These are phyloP conservation scores for Saxicola maurus DNA, from an alignment of 2,797 vertebrate genomes.

Conservation along the genomic window DNA sequence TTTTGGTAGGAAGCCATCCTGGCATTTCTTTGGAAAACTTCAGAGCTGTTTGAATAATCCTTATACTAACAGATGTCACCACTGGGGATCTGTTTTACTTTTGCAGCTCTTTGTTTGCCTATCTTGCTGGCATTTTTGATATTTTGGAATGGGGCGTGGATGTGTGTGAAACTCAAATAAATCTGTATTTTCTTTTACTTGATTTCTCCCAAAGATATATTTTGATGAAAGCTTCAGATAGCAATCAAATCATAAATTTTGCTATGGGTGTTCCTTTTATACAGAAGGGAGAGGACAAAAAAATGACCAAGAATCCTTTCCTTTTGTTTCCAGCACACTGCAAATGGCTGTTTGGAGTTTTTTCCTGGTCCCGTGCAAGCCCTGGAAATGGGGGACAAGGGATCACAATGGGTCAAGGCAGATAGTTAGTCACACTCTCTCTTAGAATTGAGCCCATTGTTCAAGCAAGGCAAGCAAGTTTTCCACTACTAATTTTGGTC, in stretches of 20 bases:
- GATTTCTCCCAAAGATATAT: not conserved
- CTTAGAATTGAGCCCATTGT: not conserved
- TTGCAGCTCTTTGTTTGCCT: conserved; percentile 26
- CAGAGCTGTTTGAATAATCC: conserved; percentile 23
- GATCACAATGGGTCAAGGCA: not conserved
- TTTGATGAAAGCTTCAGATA: not conserved
- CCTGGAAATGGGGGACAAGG: not conserved
- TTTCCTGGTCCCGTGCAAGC: not conserved
- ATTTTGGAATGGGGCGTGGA: not conserved
- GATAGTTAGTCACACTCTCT: conserved; percentile 1
- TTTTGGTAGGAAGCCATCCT: conserved; percentile 20
- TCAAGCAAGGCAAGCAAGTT: not conserved
- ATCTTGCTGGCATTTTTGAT: not conserved
- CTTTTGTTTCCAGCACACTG: not conserved
- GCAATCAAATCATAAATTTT: not conserved
- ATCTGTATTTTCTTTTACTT: not conserved
- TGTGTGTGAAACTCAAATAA: not conserved
- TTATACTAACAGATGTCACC: conserved; percentile 41
- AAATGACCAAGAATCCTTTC: not conserved
- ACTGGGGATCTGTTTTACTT: conserved; percentile 35
- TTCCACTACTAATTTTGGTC: not conserved
- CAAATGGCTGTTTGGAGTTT: not conserved
- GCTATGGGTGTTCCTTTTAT: not conserved
- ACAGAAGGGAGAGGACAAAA: not conserved
- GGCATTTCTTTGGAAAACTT: conserved; percentile 18